These are phyloP conservation scores for Allygus modestus DNA, from an alignment of 2,888 invertebrate species.

Conservation along the genomic window DNA sequence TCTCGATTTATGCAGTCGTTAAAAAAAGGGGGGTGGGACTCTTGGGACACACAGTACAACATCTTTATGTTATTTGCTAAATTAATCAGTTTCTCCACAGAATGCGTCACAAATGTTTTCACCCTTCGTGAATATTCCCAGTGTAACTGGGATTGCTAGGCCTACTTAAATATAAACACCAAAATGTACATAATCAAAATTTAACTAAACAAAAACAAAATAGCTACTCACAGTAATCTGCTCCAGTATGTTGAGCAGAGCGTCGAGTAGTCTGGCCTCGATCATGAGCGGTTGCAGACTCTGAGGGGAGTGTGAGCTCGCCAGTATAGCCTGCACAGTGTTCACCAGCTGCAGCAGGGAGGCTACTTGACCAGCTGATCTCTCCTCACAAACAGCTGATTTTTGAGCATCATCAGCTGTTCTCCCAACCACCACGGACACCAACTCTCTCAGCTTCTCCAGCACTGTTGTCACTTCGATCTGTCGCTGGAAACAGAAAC, in stretches of 20 bases:
- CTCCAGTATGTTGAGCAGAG: conserved; percentile 56
- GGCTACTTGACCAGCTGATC: not conserved
- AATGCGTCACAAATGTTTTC: too few species aligned
- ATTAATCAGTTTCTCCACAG: too few species aligned
- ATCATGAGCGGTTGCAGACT: conserved; percentile 51
- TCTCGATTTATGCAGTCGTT: too few species aligned
- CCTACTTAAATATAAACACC: too few species aligned
- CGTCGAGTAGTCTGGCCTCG: conserved; percentile 59
- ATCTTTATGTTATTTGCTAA: too few species aligned
- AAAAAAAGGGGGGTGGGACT: too few species aligned
- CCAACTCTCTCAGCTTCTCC: conserved; percentile 71
- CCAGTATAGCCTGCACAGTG: conserved; percentile 44
- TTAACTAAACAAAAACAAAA: too few species aligned
- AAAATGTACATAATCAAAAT: too few species aligned
- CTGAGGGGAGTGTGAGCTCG: not conserved
- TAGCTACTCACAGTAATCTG: conserved; percentile 53
- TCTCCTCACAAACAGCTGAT: not conserved
- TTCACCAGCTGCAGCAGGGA: conserved; percentile 45
- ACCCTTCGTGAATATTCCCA: too few species aligned
- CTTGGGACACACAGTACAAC: too few species aligned
- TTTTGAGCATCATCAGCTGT: conserved; percentile 4
- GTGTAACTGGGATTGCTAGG: too few species aligned
- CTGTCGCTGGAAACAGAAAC: conserved; percentile 76
- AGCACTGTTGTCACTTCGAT: conserved; percentile 77
- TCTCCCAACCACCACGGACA: conserved; percentile 37